phyloP scores from a whole-genome alignment of 2,797 vertebrate species.

The Anguilla anguilla region DNA sequence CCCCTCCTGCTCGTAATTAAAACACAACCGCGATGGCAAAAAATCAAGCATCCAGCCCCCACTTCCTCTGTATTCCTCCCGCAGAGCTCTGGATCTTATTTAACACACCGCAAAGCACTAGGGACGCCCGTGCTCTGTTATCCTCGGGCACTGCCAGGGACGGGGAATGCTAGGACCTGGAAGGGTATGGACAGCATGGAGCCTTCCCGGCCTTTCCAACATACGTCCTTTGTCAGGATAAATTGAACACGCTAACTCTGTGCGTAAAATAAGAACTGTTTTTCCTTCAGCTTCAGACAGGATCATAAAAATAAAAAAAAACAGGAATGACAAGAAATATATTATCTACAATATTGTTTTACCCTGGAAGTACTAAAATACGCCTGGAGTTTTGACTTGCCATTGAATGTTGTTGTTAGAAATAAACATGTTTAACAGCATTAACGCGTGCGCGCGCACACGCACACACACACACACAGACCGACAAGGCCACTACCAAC shows the following conservation, averaged over 20 bases:
- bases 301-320: neutral
- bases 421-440: too few species aligned
- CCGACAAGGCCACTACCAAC: too few species aligned
- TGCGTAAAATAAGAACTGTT: neutral
- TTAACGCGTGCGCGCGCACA: neutral
- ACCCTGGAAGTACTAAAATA: neutral
- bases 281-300: neutral
- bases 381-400: neutral
- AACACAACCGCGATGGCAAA: neutral
- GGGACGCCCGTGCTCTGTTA: neutral
- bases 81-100: constrained; percentile 1
- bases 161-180: neutral
- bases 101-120: neutral
- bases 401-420: neutral
- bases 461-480: too few species aligned
- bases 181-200: neutral
- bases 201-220: neutral
- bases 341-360: neutral
- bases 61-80: constrained; percentile 12
- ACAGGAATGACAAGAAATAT: neutral
- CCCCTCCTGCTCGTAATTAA: constrained; percentile 9
- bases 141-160: neutral
- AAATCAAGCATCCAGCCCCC: neutral
- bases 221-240: neutral
- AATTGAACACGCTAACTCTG: neutral